phyloP scores from a whole-genome alignment of 2,797 vertebrate species.

The Stomatorhinus walkeri region DNA sequence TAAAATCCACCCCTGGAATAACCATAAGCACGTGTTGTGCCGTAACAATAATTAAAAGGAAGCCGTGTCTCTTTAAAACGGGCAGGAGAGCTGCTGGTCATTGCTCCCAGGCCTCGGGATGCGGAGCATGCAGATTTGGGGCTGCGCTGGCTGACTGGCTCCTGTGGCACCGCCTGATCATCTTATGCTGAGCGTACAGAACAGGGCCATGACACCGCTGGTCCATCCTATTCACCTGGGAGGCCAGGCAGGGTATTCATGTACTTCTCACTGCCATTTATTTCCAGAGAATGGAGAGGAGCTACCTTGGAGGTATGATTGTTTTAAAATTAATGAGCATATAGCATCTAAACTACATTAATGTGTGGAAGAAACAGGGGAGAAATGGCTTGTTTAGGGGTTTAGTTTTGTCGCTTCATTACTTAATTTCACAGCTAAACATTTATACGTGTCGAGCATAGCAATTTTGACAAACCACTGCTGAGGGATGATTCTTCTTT shows the following conservation, averaged over 20 bases:
- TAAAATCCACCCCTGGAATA: background rate
- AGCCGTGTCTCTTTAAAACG: background rate
- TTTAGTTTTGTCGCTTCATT: conserved; percentile 39
- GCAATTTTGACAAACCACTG: conserved; percentile 41
- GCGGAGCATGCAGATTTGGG: background rate
- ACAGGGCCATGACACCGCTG: background rate
- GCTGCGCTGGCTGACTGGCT: background rate
- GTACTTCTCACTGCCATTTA: conserved; percentile 35
- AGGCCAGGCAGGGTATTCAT: conserved; percentile 30
- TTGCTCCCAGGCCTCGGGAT: background rate
- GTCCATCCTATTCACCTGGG: background rate
- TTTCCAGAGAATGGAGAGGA: background rate
- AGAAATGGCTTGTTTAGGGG: background rate
- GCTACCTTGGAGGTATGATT: background rate
- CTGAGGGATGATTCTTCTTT: conserved; percentile 66
- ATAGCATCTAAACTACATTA: background rate
- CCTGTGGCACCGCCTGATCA: background rate
- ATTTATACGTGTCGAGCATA: conserved; percentile 9
- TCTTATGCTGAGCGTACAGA: background rate
- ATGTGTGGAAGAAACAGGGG: background rate
- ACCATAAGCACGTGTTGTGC: background rate
- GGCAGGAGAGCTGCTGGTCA: background rate
- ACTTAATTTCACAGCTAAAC: conserved; percentile 38
- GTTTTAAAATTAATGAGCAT: background rate
- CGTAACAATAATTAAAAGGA: background rate